phyloP scores from a whole-genome alignment of 2,113 vertebrate genomes.

The Cisticola juncidis region DNA sequence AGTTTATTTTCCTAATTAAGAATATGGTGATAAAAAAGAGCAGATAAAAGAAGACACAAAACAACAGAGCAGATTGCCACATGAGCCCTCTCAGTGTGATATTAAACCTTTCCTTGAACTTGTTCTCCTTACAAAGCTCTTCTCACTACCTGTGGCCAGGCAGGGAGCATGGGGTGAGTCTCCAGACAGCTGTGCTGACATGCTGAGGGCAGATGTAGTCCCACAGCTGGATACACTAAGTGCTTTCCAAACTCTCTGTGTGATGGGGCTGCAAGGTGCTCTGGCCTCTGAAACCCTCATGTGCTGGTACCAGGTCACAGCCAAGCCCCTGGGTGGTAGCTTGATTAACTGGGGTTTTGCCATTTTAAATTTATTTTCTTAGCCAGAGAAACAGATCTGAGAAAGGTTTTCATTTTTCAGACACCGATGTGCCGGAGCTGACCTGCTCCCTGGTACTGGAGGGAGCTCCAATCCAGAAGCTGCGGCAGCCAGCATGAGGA shows the following conservation, averaged over 20 bases:
- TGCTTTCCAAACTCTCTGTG: not conserved
- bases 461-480: not conserved
- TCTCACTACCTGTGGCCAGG: not conserved
- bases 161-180: not conserved
- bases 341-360: not conserved
- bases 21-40: not conserved
- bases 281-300: fast-evolving
- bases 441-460: not conserved
- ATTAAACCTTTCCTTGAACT: not conserved
- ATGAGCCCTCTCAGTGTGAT: not conserved
- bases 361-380: not conserved
- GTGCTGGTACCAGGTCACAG: not conserved
- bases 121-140: not conserved
- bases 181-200: fast-evolving
- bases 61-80: not conserved
- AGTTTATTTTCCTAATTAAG: not conserved
- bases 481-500: not conserved
- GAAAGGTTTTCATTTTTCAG: not conserved
- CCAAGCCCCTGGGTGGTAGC: not conserved
- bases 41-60: not conserved
- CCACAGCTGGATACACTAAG: not conserved
- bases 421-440: fast-evolving
- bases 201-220: not conserved
- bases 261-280: not conserved
- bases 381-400: not conserved